These are phyloP conservation scores for Megalonaias nervosa DNA, from an alignment of 1,140 invertebrate species.

Conservation along the genomic window DNA sequence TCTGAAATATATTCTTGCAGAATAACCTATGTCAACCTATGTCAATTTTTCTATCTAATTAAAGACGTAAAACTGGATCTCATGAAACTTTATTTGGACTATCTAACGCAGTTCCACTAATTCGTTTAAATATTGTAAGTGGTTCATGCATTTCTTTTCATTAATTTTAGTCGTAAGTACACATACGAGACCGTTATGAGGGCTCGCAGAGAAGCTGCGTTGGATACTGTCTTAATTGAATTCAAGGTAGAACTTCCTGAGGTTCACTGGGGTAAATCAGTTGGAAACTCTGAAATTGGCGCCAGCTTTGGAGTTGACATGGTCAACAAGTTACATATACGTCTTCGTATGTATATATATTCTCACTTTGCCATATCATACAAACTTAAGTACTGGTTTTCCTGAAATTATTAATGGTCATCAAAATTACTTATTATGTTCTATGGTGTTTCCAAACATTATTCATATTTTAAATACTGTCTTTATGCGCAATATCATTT, in stretches of 20 bases:
- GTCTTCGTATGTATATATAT: slow-evolving; percentile 5
- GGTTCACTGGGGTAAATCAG: slow-evolving; percentile 12
- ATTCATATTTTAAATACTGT: no score
- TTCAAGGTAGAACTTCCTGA: slow-evolving; percentile 13
- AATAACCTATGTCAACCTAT: no score
- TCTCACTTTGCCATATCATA: no score
- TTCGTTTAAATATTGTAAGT: not conserved
- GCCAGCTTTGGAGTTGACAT: slow-evolving; percentile 21
- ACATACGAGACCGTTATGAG: not conserved
- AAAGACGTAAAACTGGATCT: no score
- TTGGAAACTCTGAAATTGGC: slow-evolving; percentile 12
- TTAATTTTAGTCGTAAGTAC: not conserved
- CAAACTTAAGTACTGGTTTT: no score
- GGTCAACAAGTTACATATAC: slow-evolving; percentile 6
- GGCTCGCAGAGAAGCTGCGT: not conserved
- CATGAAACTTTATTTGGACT: no score
- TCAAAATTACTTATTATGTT: no score
- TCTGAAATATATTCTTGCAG: not conserved
- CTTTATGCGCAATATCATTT: no score
- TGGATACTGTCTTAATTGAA: slow-evolving; percentile 6
- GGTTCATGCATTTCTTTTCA: not conserved
- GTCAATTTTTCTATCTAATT: no score
- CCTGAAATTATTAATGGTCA: no score
- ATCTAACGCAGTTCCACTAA: not conserved
- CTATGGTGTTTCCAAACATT: no score